Conservation (phyloP, 2,797 vertebrate genomes). For the Muraenolepis orangiensis region DNA sequence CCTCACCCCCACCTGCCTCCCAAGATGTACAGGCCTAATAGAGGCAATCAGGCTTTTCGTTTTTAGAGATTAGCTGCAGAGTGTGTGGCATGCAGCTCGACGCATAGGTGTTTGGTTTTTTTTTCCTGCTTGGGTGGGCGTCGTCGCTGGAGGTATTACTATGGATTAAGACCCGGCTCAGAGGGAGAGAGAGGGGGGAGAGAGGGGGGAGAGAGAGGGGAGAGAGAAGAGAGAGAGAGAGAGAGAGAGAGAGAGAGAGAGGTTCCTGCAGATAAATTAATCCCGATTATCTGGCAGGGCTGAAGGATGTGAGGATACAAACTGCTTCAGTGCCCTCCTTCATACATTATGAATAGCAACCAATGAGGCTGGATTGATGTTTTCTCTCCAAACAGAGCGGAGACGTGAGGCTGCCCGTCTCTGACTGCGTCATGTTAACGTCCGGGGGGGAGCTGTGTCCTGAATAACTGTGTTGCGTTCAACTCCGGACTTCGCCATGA, state of each 20-base stretch:
- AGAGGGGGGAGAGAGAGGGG: conserved; percentile 7
- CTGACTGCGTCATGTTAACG: background rate
- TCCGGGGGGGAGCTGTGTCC: background rate
- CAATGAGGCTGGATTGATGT: conserved; percentile 33
- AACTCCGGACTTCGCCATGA: background rate
- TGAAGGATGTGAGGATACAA: conserved; percentile 26
- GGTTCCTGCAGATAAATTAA: conserved; percentile 35
- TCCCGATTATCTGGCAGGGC: conserved; percentile 31
- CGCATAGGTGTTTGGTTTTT: too few relatives aligned
- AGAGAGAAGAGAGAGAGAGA: conserved; percentile 1
- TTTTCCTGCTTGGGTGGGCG: conserved; percentile 8
- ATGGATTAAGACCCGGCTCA: background rate
- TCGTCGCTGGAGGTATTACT: conserved; percentile 3
- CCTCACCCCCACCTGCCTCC: background rate
- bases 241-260: background rate
- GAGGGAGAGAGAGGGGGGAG: background rate
- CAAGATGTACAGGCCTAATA: background rate
- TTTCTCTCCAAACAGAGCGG: conserved; percentile 29
- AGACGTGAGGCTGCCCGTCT: background rate
- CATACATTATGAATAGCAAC: conserved; percentile 48
- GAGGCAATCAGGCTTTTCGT: background rate
- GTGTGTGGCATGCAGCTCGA: background rate
- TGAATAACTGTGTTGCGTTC: background rate
- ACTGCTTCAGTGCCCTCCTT: conserved; percentile 35
- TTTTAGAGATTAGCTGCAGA: background rate